Evolutionary conservation across 35 echinoderm and acorn worm genomes (phyloP).

Genomic region (Ophioderma brevispina): DNA sequence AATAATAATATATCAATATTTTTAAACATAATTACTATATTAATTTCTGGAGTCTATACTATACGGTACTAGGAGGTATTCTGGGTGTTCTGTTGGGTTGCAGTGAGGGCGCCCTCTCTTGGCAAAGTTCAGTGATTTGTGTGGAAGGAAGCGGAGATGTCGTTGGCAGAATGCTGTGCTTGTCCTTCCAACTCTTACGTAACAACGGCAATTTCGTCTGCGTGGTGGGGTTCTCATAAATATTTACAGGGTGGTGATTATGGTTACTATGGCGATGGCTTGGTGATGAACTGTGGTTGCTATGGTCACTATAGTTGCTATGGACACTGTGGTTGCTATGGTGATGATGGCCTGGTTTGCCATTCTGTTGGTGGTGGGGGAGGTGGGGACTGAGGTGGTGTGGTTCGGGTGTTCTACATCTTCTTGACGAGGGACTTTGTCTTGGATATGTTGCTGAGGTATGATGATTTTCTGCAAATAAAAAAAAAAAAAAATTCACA

Average conservation of each 20-base stretch:
- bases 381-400: background rate
- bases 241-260: background rate
- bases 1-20: background rate
- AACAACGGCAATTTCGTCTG: conserved; percentile 4
- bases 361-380: background rate
- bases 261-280: background rate
- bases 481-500: background rate
- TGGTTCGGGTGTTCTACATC: background rate
- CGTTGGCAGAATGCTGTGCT: background rate
- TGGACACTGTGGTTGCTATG: background rate
- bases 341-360: background rate
- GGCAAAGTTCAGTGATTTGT: background rate
- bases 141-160: conserved; percentile 8
- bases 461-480: background rate
- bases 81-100: background rate
- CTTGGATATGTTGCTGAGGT: conserved; percentile 3
- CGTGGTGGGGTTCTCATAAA: background rate
- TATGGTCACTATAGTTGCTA: background rate
- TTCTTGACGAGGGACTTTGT: background rate
- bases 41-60: background rate
- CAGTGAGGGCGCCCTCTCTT: background rate
- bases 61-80: conserved; percentile 9
- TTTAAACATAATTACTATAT: background rate
- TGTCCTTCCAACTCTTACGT: background rate
- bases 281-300: background rate